phyloP scores from a whole-genome alignment of 2,797 vertebrate species.

The Capromys pilorides region DNA sequence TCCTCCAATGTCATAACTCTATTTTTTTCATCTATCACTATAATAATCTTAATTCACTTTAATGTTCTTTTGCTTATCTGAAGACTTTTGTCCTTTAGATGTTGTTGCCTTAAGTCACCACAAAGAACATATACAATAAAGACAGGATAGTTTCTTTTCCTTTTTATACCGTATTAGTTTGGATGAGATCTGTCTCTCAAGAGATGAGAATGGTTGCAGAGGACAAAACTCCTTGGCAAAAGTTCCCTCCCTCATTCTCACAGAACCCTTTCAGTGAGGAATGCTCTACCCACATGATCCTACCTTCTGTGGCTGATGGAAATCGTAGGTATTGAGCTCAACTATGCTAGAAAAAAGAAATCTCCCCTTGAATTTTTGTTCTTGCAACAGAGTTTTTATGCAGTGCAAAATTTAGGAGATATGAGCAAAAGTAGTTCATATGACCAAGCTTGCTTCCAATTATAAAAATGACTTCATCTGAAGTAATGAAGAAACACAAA shows the following conservation, averaged over 20 bases:
- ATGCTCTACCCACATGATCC: not conserved
- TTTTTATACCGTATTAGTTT: not conserved
- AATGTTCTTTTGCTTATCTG: not conserved
- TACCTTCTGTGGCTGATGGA: not conserved
- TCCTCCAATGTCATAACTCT: not conserved
- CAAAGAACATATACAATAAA: not conserved
- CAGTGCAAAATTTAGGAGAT: not conserved
- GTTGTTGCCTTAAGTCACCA: not conserved
- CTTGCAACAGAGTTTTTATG: not conserved
- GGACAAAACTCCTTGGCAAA: not conserved
- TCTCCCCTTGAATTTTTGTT: not conserved
- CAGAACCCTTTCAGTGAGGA: not conserved
- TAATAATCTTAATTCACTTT: conserved; percentile 16
- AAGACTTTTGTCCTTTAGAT: not conserved
- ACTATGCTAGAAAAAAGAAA: not conserved
- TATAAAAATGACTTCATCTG: not conserved
- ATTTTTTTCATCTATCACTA: not conserved
- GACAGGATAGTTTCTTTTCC: not conserved
- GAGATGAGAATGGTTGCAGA: conserved; percentile 4
- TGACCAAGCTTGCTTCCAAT: not conserved
- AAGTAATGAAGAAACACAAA: conserved; percentile 6
- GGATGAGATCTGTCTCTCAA: not conserved
- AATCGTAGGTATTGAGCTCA: not conserved
- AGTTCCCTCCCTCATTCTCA: not conserved
- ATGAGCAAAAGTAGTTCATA: not conserved